Conservation (phyloP, 2,113 vertebrate genomes). For the Accipiter virgatus region DNA sequence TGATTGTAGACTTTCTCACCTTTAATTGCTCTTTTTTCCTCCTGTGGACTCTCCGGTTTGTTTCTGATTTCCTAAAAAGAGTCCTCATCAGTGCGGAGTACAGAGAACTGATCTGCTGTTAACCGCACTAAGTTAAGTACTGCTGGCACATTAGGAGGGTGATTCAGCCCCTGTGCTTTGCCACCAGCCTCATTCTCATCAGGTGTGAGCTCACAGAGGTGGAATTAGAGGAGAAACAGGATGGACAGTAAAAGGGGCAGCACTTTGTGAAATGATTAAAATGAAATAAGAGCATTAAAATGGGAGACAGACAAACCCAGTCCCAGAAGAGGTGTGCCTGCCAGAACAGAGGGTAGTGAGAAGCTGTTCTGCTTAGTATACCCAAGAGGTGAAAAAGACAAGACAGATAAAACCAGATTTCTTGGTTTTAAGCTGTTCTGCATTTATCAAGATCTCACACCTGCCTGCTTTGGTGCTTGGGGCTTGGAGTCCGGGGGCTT, state of each 20-base stretch:
- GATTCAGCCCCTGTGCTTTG: background rate
- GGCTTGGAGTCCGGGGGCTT: background rate
- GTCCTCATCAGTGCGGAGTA: background rate
- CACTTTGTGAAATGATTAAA: background rate
- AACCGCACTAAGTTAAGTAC: background rate
- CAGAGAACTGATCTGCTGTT: background rate
- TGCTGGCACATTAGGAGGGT: background rate
- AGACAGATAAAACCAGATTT: background rate
- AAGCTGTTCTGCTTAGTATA: background rate
- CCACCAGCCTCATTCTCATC: background rate
- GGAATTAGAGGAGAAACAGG: background rate
- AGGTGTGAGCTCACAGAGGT: background rate
- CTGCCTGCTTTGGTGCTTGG: background rate
- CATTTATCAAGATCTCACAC: background rate
- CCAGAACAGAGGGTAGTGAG: background rate
- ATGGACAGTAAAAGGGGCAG: background rate
- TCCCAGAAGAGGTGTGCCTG: background rate
- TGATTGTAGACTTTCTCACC: background rate
- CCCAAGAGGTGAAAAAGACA: background rate
- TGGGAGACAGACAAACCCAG: background rate
- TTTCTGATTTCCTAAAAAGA: conserved; percentile 27
- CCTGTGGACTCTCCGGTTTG: background rate
- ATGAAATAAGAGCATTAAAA: background rate
- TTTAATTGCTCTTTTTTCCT: background rate
- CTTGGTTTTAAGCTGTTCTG: background rate